Conservation (phyloP, 2,888 invertebrate genomes). For the Drosophila greeni region DNA sequence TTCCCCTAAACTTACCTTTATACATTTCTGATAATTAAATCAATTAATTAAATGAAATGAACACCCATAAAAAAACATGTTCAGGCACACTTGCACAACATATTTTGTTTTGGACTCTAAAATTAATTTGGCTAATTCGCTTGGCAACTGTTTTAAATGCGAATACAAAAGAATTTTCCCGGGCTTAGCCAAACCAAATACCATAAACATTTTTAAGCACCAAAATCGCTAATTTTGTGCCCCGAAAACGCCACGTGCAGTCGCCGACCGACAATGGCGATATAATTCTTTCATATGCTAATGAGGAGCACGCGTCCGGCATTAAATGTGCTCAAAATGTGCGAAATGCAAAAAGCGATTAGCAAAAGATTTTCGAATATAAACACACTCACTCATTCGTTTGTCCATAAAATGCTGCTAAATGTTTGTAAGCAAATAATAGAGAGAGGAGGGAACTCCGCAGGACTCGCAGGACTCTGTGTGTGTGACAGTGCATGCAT, state of each 20-base stretch:
- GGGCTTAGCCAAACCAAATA: conserved; percentile 8
- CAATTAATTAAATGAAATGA: conserved; percentile 8
- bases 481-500: conserved; percentile 45
- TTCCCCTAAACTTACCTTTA: background rate
- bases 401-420: conserved; percentile 63
- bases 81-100: background rate
- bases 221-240: background rate
- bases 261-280: conserved; percentile 20
- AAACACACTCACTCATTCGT: conserved; percentile 17
- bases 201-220: conserved; percentile 12
- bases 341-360: conserved; percentile 65
- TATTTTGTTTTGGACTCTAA: background rate
- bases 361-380: conserved; percentile 42
- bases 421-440: conserved; percentile 68
- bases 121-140: conserved; percentile 21
- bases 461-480: conserved; percentile 2
- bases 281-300: conserved; percentile 63
- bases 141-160: background rate
- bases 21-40: background rate
- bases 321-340: conserved; percentile 67
- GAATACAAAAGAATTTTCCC: background rate
- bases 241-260: conserved; percentile 21
- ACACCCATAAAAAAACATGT: background rate
- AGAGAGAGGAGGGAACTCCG: background rate
- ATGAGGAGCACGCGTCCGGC: conserved; percentile 70